Evolutionary conservation across 2,113 vertebrate species (phyloP), one percentile per base, ranked within the genome.

Genomic region (Asarcornis scutulata): DNA sequence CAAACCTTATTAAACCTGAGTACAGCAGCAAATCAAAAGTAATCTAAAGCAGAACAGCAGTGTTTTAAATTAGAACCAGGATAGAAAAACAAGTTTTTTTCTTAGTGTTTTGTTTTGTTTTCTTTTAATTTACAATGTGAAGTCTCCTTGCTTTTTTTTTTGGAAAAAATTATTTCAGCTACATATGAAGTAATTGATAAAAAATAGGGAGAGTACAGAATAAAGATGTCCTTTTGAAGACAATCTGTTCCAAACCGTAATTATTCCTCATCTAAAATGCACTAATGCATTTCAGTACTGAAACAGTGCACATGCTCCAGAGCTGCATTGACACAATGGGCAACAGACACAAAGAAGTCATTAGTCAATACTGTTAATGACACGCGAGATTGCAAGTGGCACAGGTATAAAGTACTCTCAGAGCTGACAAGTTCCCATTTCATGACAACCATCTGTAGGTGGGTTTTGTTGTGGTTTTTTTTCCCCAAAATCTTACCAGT

Each of bases 301-400:
- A 87, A 93, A 83, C 3, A 64, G 44, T 13, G 71, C 85, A 96
- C 94, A 96, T 91, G 95, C 80, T 97, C 95, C 68, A 72, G 68
- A 83, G 88, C 79, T 91, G 64, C 77, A 88, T 20, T 93, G 95
- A 95, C 89, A 97, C 95, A 97, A 96, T 78, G 89, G 87, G 74
- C 93, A 94, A 94, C 79, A 94, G 88, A 94, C 95, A 98, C 97
- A 98, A 98, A 98, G 94, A 93, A 97, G 95, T 97, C 89, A 96
- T 95, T 94, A 96, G 44, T 91, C 72, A 91, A 82, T 56, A 82
- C 50, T 80, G 83, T 73, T 97, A 96, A 98, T 95, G 94, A 95
- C 62, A 97, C 17, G 52, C 7, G 23, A 74, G 95, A 94, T 55
- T 50, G 13, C 68, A 93, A 95, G 71, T 60, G 88, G 91, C 46